A percentile compares a stretch with the other conserved stretches of the same genome.
Conservation (phyloP, 2,113 vertebrate genomes). For the Papio anubis region DNA sequence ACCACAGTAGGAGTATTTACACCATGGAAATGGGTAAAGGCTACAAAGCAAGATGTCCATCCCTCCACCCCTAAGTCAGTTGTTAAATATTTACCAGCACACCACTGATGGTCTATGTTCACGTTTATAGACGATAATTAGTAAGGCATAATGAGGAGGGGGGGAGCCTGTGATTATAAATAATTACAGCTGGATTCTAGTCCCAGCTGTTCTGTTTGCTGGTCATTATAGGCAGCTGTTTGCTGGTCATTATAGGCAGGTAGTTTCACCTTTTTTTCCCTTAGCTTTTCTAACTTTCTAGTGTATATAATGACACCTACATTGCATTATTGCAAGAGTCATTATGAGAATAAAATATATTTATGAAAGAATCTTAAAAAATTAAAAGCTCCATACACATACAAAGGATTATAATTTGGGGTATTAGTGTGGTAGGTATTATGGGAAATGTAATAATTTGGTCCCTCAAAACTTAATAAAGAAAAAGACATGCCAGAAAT, state of each 20-base stretch:
- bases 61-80: rapidly evolving
- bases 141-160: background rate
- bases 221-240: background rate
- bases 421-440: background rate
- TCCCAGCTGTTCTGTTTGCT: background rate
- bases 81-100: background rate
- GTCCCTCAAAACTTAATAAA: background rate
- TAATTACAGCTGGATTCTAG: background rate
- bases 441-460: background rate
- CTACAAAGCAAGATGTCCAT: background rate
- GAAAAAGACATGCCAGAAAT: background rate
- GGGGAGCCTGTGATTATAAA: background rate
- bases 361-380: conserved; percentile 30
- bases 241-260: background rate
- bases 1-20: background rate
- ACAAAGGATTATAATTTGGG: background rate
- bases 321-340: background rate
- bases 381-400: background rate
- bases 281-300: background rate
- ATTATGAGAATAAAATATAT: background rate
- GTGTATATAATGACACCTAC: background rate
- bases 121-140: background rate
- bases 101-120: background rate
- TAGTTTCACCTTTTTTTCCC: background rate
- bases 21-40: background rate